Evolutionary conservation across 2,797 vertebrate genomes (phyloP).

Genomic region (Epinephelus coioides): DNA sequence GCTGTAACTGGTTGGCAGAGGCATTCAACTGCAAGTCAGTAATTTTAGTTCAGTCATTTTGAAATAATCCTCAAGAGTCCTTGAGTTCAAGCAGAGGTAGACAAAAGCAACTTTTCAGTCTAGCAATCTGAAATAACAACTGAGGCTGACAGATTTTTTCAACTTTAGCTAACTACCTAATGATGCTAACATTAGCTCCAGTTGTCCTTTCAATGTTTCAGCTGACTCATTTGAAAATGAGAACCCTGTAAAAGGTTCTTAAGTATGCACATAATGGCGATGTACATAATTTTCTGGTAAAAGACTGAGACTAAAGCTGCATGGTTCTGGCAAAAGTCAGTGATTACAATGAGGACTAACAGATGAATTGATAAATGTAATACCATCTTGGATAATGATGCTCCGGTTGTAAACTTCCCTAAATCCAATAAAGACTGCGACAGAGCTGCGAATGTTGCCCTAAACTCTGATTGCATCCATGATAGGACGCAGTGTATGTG

Average conservation of each 20-base stretch:
- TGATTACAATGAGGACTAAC: not conserved
- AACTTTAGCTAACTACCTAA: not conserved
- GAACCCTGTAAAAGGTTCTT: not conserved
- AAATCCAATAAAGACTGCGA: not conserved
- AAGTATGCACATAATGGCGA: not conserved
- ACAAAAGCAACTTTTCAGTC: not conserved
- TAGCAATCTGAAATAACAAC: not conserved
- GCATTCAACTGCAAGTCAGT: too few species aligned
- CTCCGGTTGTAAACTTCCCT: not conserved
- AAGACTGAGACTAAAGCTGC: not conserved
- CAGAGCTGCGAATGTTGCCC: not conserved
- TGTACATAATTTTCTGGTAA: not conserved
- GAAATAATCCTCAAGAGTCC: not conserved
- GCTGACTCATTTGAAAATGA: not conserved
- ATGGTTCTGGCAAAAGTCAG: not conserved
- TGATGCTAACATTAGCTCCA: not conserved
- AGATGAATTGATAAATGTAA: not conserved
- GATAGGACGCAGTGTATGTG: not conserved
- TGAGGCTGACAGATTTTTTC: not conserved
- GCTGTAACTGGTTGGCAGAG: too few species aligned
- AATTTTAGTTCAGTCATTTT: too few species aligned
- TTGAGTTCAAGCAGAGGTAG: not conserved
- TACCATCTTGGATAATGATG: not conserved
- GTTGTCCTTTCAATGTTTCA: not conserved
- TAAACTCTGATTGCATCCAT: too few species aligned